Evolutionary conservation across 1,140 invertebrate species (phyloP).

Genomic region (Drosophila littoralis): DNA sequence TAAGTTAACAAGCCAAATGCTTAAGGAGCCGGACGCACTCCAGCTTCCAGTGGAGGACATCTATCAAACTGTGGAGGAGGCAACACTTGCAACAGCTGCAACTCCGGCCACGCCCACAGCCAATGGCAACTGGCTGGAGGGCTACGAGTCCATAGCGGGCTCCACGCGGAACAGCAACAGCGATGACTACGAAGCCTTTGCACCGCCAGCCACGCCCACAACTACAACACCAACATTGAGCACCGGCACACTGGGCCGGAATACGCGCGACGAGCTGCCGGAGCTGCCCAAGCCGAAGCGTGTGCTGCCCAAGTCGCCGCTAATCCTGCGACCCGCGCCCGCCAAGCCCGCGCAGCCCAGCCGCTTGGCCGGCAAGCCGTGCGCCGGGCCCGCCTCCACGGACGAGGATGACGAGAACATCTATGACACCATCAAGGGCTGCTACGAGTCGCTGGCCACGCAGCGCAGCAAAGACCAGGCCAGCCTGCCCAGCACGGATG

Average conservation of each 20-base stretch:
- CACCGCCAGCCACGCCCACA: slow-evolving; percentile 42
- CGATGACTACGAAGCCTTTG: slow-evolving; percentile 78
- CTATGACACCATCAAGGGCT: slow-evolving; percentile 87
- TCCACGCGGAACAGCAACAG: slow-evolving; percentile 29
- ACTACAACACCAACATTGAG: slow-evolving; percentile 1
- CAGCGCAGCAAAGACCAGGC: slow-evolving; percentile 30
- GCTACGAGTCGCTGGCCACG: slow-evolving; percentile 69
- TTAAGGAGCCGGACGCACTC: slow-evolving; percentile 4
- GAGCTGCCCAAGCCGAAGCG: slow-evolving; percentile 77
- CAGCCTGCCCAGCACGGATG: slow-evolving; percentile 38
- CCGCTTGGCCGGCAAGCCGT: not conserved
- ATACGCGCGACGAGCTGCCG: slow-evolving; percentile 74
- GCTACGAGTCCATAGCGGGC: slow-evolving; percentile 77
- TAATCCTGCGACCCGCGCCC: slow-evolving; percentile 51
- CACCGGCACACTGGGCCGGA: slow-evolving; percentile 58
- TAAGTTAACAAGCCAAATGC: slow-evolving; percentile 44
- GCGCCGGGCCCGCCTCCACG: slow-evolving; percentile 1
- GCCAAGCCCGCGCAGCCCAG: slow-evolving; percentile 51
- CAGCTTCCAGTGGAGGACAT: slow-evolving; percentile 13
- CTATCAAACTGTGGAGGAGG: slow-evolving; percentile 75
- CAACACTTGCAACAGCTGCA: not conserved
- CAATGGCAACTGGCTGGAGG: slow-evolving; percentile 60
- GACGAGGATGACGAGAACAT: slow-evolving; percentile 85
- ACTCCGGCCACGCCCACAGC: slow-evolving; percentile 6
- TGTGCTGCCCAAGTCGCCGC: slow-evolving; percentile 59